Percentiles rank a stretch among this genome's conserved stretches.
Evolutionary conservation across 2,113 vertebrate genomes (phyloP).

Genomic region (Engraulis encrasicolus): DNA sequence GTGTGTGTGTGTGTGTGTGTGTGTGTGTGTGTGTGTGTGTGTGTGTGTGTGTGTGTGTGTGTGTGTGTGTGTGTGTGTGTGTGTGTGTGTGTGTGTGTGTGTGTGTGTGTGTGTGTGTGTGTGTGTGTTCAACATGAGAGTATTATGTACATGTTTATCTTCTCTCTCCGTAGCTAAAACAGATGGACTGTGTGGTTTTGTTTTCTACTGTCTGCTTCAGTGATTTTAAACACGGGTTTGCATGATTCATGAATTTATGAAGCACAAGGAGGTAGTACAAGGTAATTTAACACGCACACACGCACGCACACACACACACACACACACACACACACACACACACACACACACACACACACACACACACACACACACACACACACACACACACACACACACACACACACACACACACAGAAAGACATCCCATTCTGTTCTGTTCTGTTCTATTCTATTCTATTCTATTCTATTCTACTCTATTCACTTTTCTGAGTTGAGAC

Average conservation of each 20-base stretch:
- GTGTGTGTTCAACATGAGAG: too few relatives aligned
- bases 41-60: too few relatives aligned
- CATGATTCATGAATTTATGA: not conserved
- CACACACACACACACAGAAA: not conserved
- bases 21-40: too few relatives aligned
- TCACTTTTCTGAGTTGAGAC: too few relatives aligned
- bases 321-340: conserved; percentile 1
- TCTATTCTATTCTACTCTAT: too few relatives aligned
- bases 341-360: not conserved
- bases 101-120: too few relatives aligned
- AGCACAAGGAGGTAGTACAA: not conserved
- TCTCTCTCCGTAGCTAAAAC: not conserved
- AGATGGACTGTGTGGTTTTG: not conserved
- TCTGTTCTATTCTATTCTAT: too few relatives aligned
- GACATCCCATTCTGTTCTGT: too few relatives aligned
- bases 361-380: conserved; percentile 3
- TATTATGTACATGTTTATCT: not conserved
- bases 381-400: conserved; percentile 9
- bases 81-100: too few relatives aligned
- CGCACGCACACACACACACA: not conserved
- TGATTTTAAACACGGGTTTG: not conserved
- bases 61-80: too few relatives aligned
- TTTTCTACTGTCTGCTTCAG: not conserved
- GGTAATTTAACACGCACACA: not conserved
- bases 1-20: too few relatives aligned